Conservation (phyloP, 2,113 vertebrate species). For the Phasianus colchicus region DNA sequence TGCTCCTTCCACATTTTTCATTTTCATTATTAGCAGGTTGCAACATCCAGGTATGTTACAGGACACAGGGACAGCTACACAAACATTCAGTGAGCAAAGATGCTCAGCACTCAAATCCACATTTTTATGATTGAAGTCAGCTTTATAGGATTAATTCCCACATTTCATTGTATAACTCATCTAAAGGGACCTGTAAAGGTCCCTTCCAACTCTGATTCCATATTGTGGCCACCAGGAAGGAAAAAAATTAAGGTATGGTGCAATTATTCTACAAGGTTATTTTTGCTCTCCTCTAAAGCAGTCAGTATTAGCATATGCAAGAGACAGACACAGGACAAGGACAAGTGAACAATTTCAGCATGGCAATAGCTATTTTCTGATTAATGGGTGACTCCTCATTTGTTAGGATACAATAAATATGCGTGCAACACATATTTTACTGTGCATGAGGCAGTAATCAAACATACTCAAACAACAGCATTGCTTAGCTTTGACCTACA, state of each 20-base stretch:
- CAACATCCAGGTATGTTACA: background rate
- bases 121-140: background rate
- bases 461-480: background rate
- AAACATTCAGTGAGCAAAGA: background rate
- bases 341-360: background rate
- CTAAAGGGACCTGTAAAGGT: background rate
- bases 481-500: background rate
- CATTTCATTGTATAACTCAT: background rate
- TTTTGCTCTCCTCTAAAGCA: background rate
- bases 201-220: too few relatives aligned
- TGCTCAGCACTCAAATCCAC: background rate
- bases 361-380: background rate
- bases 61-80: background rate
- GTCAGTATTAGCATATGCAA: rapidly evolving
- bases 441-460: rapidly evolving
- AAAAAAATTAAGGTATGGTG: background rate
- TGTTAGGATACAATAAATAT: rapidly evolving
- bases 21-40: background rate
- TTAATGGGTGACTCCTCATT: background rate
- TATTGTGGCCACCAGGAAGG: background rate
- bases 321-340: background rate
- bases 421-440: background rate
- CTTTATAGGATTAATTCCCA: background rate
- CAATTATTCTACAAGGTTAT: background rate
- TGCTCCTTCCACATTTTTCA: background rate